Percentiles rank a stretch among this genome's conserved stretches.
Evolutionary conservation across 2,888 invertebrate species (phyloP).

Genomic region (Falcaria lacertinaria): DNA sequence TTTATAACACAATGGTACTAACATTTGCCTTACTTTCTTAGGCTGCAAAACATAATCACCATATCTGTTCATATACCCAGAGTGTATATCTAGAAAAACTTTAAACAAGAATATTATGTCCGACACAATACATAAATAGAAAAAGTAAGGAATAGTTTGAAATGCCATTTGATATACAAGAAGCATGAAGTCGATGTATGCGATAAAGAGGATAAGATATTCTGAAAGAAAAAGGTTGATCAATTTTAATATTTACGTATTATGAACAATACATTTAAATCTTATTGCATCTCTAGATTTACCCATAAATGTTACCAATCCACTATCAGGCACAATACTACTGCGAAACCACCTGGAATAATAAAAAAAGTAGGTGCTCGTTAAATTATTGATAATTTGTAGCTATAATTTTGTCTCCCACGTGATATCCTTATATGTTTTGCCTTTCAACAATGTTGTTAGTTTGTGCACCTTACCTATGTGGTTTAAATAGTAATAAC

Average conservation of each 20-base stretch:
- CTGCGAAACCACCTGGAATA: constrained; percentile 65
- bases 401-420: no score
- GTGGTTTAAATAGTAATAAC: constrained; percentile 52
- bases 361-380: constrained; percentile 1
- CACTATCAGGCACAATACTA: constrained; percentile 64
- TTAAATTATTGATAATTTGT: neutral
- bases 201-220: constrained; percentile 53
- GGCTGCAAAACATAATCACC: constrained; percentile 70
- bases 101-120: constrained; percentile 67
- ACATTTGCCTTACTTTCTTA: constrained; percentile 64
- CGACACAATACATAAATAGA: constrained; percentile 46
- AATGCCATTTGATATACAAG: constrained; percentile 75
- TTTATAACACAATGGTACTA: constrained; percentile 25
- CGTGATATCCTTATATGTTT: no score
- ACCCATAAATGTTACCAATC: constrained; percentile 61
- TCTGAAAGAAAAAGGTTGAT: constrained; percentile 44
- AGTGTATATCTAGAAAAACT: constrained; percentile 66
- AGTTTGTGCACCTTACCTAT: no score
- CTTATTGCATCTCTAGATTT: no score
- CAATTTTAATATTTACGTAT: constrained; percentile 7
- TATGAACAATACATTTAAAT: no score
- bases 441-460: no score
- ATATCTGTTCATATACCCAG: constrained; percentile 70
- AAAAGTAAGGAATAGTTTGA: constrained; percentile 52
- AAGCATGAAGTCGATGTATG: constrained; percentile 65